Conservation (phyloP, 2,888 invertebrate genomes). For the Seira musarum region DNA sequence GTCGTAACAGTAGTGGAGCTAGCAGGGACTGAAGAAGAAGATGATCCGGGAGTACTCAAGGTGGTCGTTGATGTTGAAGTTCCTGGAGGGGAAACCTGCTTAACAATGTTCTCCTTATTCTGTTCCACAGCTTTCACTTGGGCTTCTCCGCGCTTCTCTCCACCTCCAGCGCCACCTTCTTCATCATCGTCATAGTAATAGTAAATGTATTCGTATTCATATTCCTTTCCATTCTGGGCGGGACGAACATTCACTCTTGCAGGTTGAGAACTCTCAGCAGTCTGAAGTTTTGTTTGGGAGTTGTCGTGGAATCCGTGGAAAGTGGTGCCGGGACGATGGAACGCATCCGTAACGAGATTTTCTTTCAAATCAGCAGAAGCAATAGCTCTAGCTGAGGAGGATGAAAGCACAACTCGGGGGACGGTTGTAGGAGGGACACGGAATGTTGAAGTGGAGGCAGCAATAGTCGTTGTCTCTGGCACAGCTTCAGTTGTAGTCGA, state of each 20-base stretch:
- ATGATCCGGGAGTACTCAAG: conserved; percentile 31
- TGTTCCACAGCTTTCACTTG: conserved; percentile 23
- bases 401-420: conserved; percentile 17
- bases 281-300: conserved; percentile 66
- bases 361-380: conserved; percentile 61
- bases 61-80: conserved; percentile 34
- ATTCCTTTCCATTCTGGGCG: conserved; percentile 91
- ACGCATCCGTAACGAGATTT: conserved; percentile 68
- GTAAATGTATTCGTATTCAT: conserved; percentile 93
- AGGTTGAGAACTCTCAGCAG: conserved; percentile 73
- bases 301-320: conserved; percentile 70
- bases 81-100: conserved; percentile 12
- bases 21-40: conserved; percentile 25
- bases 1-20: conserved; percentile 29
- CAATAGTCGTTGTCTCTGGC: no score
- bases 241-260: conserved; percentile 88
- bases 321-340: conserved; percentile 51
- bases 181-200: conserved; percentile 89
- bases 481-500: conserved; percentile 36
- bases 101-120: conserved; percentile 7
- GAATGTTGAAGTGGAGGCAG: background rate
- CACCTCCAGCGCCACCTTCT: conserved; percentile 55
- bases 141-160: conserved; percentile 35
- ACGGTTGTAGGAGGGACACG: conserved; percentile 26
- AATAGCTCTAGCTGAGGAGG: conserved; percentile 25